phyloP scores from a whole-genome alignment of 1,140 invertebrate species.

The Leucophenga varia region DNA sequence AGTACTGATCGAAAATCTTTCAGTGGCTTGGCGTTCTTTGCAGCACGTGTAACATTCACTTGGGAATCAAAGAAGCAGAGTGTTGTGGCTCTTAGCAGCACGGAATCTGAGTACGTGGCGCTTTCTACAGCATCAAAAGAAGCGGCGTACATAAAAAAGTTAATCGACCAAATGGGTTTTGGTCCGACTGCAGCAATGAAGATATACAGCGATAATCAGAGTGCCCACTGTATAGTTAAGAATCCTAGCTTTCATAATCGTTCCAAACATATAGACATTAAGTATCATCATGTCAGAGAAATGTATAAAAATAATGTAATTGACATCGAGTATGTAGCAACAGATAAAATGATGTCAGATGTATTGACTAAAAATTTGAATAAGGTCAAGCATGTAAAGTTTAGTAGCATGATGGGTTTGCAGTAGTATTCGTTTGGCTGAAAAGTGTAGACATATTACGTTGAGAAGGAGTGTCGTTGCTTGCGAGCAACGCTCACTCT shows the following conservation, averaged over 20 bases:
- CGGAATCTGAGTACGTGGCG: slow-evolving; percentile 7
- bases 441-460: no score
- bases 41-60: not conserved
- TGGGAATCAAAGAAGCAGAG: slow-evolving; percentile 2
- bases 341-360: no score
- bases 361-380: no score
- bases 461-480: no score
- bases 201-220: slow-evolving; percentile 30
- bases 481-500: no score
- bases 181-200: no score
- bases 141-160: not conserved
- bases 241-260: slow-evolving; percentile 28
- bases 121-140: slow-evolving; percentile 3
- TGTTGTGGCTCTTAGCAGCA: slow-evolving; percentile 1
- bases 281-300: slow-evolving; percentile 35
- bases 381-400: no score
- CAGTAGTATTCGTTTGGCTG: no score
- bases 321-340: no score
- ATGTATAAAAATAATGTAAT: slow-evolving; percentile 11
- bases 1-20: slow-evolving; percentile 3
- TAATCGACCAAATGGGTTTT: slow-evolving; percentile 14
- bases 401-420: no score
- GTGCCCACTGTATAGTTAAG: slow-evolving; percentile 22
- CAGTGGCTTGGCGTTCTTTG: not conserved
- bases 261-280: slow-evolving; percentile 41